Base-by-base conservation (phyloP, 2,113 vertebrate genomes). In the Seriola rivoliana region DNA sequence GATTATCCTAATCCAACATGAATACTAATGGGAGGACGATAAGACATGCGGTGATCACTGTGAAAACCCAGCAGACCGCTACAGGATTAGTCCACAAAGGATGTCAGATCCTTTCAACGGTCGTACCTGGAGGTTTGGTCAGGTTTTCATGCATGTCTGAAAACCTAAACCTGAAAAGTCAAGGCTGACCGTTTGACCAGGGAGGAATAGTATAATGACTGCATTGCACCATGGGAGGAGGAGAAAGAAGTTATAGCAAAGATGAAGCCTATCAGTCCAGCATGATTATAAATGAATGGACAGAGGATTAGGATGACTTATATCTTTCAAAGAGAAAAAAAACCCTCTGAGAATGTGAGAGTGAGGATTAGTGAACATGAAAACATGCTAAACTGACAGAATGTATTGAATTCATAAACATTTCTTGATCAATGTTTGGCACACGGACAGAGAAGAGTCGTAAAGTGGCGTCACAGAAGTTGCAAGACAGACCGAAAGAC, bases 1-100 rank as follows among this genome's bases (percentile, higher is more conserved):
- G 83, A 86, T 85, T 70, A 70, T 69, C 4, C 34, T 66, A 60
- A 81, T 86, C 63, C 75, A 25, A 44, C 38, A 38, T 66, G 83
- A 79, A 80, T 70, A 44, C 67, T 69, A 38, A 85, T 32, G 70
- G 5, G 7, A 14, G 32, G 46, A 62, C 2, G 25, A 65, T 76
- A 38, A 75, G 65, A 75, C 36, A 32, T 55, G 59, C 54, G 3
- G 50, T 67, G 65, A 75, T 50, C 32, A 21, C 3, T 59, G 8
- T 36, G 52, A 34, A 66, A 71, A 57, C 36, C 44, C 78, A 0
- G 34, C 25, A 34, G 73, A 19, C 59, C 40, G 67, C 29, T 0
- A 21, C 44, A 71, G 66, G 75, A 66, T 75, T 73, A 77, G 73
- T 32, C 36, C 67, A 52, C 12, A 2, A 64, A 57, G 58, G 16